Percentiles rank a stretch among this genome's conserved stretches.
These are phyloP conservation scores for Leptonema lineaticorne DNA, from an alignment of 1,140 invertebrate genomes.

Conservation along the genomic window DNA sequence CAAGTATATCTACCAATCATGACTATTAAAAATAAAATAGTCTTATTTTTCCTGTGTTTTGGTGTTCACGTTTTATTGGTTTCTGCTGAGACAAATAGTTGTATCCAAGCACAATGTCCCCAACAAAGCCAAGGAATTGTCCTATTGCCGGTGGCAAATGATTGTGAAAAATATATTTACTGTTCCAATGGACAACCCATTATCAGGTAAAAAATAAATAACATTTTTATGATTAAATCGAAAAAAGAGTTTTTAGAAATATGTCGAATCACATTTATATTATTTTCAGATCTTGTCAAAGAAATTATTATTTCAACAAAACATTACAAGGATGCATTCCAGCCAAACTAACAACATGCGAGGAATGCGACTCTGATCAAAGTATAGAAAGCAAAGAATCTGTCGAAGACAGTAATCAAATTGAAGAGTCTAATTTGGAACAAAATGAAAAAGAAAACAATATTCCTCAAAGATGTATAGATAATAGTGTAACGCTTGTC, in stretches of 20 bases:
- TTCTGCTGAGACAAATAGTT: not conserved
- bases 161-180: constrained; percentile 18
- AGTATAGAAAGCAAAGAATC: constrained; percentile 11
- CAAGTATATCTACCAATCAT: not conserved
- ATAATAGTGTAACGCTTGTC: constrained; percentile 32
- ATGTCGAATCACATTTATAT: too few relatives aligned
- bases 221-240: not conserved
- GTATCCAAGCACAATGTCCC: not conserved
- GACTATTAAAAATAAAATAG: not conserved
- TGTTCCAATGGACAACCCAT: constrained; percentile 14
- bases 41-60: not conserved
- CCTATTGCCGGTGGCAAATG: constrained; percentile 11
- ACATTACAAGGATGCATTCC: not conserved
- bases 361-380: not conserved
- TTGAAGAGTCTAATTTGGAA: too few relatives aligned
- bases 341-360: not conserved
- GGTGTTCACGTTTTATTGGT: too few relatives aligned
- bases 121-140: not conserved
- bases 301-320: constrained; percentile 14
- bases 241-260: not conserved
- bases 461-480: constrained; percentile 35
- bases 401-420: too few relatives aligned
- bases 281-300: constrained; percentile 21
- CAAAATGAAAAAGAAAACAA: too few relatives aligned
- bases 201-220: constrained; percentile 17